These are phyloP conservation scores for Calyptomena viridis DNA, from an alignment of 2,113 vertebrate genomes.

Conservation along the genomic window DNA sequence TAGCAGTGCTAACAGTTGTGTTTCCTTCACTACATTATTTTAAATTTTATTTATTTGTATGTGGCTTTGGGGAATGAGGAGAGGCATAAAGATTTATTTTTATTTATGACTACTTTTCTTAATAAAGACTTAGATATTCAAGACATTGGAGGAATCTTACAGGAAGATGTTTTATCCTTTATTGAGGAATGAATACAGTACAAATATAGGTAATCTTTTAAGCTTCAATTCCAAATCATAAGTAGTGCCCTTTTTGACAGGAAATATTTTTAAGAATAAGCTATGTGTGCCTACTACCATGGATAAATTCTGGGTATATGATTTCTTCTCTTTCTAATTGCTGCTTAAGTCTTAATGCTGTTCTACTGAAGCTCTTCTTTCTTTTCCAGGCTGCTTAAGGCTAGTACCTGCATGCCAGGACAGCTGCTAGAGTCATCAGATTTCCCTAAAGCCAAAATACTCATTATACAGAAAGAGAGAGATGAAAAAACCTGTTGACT, in stretches of 20 bases:
- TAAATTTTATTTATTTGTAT: neutral
- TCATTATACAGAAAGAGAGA: neutral
- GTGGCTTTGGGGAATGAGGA: neutral
- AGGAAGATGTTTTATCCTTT: neutral
- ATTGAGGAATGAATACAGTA: neutral
- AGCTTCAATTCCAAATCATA: neutral
- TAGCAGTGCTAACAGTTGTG: neutral
- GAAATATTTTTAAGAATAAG: neutral
- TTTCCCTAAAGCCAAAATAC: conserved; percentile 9
- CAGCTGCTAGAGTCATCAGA: neutral
- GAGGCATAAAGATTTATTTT: neutral
- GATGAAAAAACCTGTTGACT: conserved; percentile 18
- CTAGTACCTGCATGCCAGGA: conserved; percentile 15
- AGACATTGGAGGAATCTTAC: neutral
- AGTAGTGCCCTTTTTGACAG: neutral
- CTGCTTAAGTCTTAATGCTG: neutral
- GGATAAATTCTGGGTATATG: neutral
- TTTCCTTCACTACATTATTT: neutral
- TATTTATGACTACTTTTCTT: neutral
- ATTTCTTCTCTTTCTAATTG: neutral
- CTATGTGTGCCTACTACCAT: neutral
- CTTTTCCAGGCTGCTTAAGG: conserved; percentile 9
- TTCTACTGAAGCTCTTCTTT: neutral
- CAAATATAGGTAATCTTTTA: neutral
- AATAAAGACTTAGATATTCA: neutral